A percentile compares a stretch with the other conserved stretches of the same genome.
phyloP scores from a whole-genome alignment of 2,113 vertebrate species.

The Ornithorhynchus anatinus region DNA sequence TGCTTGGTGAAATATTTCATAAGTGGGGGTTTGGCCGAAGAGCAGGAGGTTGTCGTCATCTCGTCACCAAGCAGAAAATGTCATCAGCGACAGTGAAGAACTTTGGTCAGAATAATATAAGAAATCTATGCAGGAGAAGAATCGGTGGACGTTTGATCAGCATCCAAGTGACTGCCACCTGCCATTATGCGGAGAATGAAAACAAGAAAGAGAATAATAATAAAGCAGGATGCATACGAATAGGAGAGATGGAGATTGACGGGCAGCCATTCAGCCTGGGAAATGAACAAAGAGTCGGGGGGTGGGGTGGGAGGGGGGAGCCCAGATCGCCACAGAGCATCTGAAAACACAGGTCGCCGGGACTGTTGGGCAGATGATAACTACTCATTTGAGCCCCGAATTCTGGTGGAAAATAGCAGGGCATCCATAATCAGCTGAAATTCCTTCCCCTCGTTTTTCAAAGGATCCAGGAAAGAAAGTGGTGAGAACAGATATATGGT shows the following conservation, averaged over 20 bases:
- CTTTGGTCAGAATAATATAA: conserved; percentile 7
- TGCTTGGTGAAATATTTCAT: background rate
- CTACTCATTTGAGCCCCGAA: background rate
- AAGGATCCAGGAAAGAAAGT: background rate
- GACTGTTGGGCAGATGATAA: background rate
- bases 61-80: conserved; percentile 27
- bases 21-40: conserved; percentile 25
- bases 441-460: background rate
- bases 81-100: conserved; percentile 26
- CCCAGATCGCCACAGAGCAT: background rate
- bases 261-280: background rate
- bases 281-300: background rate
- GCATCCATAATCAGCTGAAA: background rate
- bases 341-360: background rate
- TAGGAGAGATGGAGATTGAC: background rate
- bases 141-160: background rate
- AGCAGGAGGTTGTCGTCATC: conserved; percentile 1
- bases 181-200: conserved; percentile 29
- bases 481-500: background rate
- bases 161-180: conserved; percentile 41
- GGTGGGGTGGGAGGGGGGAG: background rate
- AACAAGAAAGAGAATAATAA: conserved; percentile 13
- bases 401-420: background rate
- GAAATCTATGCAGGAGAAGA: conserved; percentile 3
- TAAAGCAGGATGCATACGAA: conserved; percentile 1